These are phyloP conservation scores for Agapornis canus DNA, from an alignment of 2,797 vertebrate species.

Conservation along the genomic window DNA sequence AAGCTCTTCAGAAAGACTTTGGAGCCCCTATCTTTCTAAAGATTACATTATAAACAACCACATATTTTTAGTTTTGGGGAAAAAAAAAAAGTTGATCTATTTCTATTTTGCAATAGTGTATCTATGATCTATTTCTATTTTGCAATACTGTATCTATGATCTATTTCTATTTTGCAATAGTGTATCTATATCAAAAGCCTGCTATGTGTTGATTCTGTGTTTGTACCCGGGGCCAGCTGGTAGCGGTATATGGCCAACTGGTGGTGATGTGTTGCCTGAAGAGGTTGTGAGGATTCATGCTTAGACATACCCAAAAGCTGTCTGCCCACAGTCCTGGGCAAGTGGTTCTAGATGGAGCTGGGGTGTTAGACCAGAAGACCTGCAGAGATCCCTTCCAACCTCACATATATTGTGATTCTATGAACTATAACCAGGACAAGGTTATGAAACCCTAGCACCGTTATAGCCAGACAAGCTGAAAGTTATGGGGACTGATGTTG, in stretches of 20 bases:
- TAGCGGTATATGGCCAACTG: background rate
- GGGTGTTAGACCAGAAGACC: background rate
- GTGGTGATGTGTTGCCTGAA: background rate
- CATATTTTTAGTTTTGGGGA: background rate
- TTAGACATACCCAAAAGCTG: background rate
- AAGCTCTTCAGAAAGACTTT: background rate
- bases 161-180: background rate
- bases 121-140: no score
- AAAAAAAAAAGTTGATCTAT: background rate
- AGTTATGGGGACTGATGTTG: background rate
- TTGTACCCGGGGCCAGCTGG: background rate
- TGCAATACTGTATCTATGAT: background rate
- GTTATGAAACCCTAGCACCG: background rate
- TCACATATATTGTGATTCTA: background rate
- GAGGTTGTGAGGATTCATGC: background rate
- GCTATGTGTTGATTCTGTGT: background rate
- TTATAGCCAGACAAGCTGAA: background rate
- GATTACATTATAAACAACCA: background rate
- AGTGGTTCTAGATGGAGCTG: background rate
- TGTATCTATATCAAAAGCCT: background rate
- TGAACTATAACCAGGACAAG: background rate
- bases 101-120: background rate
- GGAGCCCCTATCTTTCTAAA: background rate
- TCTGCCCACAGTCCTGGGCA: background rate
- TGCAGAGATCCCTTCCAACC: background rate